A percentile compares a stretch with the other conserved stretches of the same genome.
These are phyloP conservation scores for Nothobranchius kuhntae DNA, from an alignment of 2,113 vertebrate species.

Conservation along the genomic window DNA sequence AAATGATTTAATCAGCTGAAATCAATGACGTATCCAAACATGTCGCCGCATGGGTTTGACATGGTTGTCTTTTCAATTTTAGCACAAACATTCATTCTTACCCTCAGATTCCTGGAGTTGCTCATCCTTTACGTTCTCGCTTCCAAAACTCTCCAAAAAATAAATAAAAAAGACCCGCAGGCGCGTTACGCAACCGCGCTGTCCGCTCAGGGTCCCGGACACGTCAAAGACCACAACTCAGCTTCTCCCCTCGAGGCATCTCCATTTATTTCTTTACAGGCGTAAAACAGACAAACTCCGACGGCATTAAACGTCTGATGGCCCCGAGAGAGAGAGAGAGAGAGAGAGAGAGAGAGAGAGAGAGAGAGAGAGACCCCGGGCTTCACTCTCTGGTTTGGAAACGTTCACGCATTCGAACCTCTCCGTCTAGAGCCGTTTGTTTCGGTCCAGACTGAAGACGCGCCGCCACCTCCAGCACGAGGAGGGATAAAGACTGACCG, in stretches of 20 bases:
- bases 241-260: conserved; percentile 28
- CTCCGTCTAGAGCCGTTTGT: conserved; percentile 19
- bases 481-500: conserved; percentile 65
- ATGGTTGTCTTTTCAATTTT: too few species aligned
- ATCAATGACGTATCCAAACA: not conserved
- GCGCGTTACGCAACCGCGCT: conserved; percentile 65
- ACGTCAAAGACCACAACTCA: conserved; percentile 52
- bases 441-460: conserved; percentile 35
- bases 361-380: not conserved
- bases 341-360: too few species aligned
- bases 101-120: conserved; percentile 70
- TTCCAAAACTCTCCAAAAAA: conserved; percentile 63
- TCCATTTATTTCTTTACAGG: conserved; percentile 24
- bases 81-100: conserved; percentile 51
- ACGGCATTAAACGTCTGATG: not conserved
- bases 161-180: conserved; percentile 20
- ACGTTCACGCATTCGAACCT: conserved; percentile 47
- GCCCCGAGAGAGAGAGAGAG: conserved; percentile 3
- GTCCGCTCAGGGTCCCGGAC: conserved; percentile 37
- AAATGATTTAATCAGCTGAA: conserved; percentile 2
- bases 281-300: not conserved
- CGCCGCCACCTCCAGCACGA: conserved; percentile 8
- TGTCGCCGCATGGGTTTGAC: too few species aligned
- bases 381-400: conserved; percentile 19
- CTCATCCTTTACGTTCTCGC: conserved; percentile 65